phyloP scores from a whole-genome alignment of 2,113 vertebrate genomes.

The Pelecanoides urinatrix region DNA sequence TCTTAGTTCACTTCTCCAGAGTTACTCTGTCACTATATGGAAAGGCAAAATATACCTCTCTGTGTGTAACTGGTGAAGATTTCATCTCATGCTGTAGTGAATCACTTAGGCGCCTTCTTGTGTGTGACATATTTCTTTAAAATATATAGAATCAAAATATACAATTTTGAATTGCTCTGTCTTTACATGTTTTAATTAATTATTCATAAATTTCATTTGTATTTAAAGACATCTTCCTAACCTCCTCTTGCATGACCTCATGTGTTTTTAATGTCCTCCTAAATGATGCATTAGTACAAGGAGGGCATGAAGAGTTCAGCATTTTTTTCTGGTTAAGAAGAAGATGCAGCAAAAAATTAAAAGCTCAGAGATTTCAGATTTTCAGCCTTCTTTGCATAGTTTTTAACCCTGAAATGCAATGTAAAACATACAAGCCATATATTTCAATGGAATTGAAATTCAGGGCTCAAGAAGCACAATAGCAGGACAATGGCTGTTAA shows the following conservation, averaged over 20 bases:
- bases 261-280: conserved; percentile 5
- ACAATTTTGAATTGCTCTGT: rapidly evolving
- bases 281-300: conserved; percentile 2
- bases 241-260: neutral
- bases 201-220: neutral
- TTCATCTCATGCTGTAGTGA: neutral
- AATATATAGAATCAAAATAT: neutral
- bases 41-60: neutral
- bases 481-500: neutral
- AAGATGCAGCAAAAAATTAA: neutral
- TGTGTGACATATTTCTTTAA: neutral
- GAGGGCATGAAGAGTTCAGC: conserved; percentile 17
- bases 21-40: too few relatives aligned
- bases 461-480: neutral
- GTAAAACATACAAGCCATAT: neutral
- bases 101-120: neutral
- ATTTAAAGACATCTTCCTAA: neutral
- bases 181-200: neutral
- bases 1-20: neutral
- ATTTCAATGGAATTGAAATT: neutral
- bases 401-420: neutral
- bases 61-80: neutral
- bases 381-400: neutral
- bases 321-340: neutral
- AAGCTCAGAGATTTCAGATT: neutral